Percentiles rank a stretch among this genome's conserved stretches.
Evolutionary conservation across 1,140 invertebrate genomes (phyloP).

Genomic region (Littorina saxatilis): DNA sequence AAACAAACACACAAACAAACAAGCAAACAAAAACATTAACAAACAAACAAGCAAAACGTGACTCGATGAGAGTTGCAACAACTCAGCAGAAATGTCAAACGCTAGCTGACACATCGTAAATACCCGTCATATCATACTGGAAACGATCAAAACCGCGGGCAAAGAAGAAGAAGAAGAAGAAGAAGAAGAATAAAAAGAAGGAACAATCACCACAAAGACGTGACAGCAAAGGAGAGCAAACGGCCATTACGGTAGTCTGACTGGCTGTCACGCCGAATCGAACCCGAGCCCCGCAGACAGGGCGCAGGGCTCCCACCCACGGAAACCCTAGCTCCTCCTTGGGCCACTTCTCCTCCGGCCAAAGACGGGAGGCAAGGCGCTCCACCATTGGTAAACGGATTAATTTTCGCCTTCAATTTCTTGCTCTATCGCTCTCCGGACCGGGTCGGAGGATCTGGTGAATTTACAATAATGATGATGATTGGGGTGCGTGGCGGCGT

Average conservation of each 20-base stretch:
- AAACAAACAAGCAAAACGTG: no score
- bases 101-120: no score
- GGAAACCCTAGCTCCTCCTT: slow-evolving; percentile 36
- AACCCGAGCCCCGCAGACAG: slow-evolving; percentile 25
- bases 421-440: slow-evolving; percentile 26
- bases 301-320: slow-evolving; percentile 20
- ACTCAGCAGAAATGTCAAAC: no score
- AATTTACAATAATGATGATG: slow-evolving; percentile 21
- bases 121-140: no score
- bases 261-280: slow-evolving; percentile 30
- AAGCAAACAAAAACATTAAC: no score
- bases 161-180: no score
- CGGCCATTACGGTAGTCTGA: slow-evolving; percentile 31
- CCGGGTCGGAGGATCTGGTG: background rate
- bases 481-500: slow-evolving; percentile 15
- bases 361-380: slow-evolving; percentile 1
- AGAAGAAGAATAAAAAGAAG: no score
- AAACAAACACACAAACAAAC: no score
- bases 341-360: background rate
- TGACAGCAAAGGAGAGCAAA: background rate
- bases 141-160: no score
- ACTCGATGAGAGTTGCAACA: no score
- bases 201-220: no score
- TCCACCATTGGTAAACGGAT: slow-evolving; percentile 30
- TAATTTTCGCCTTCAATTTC: slow-evolving; percentile 42